Evolutionary conservation across 2,888 invertebrate species (phyloP).

Genomic region (Fragum fragum): DNA sequence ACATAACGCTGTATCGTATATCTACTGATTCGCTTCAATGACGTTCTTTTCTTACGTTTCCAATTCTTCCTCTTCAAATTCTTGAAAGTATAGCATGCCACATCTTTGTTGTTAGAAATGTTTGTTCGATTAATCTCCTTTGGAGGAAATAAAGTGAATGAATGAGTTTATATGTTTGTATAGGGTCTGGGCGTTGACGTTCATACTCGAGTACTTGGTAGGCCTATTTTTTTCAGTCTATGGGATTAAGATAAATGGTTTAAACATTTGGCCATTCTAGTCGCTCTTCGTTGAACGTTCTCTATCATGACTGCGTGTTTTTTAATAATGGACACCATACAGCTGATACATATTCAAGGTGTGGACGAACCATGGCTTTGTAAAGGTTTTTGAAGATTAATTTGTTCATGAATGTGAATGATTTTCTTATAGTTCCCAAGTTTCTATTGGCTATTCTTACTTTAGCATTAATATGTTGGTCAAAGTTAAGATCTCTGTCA

Average conservation of each 20-base stretch:
- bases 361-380: conserved; percentile 35
- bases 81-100: too few relatives aligned
- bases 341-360: conserved; percentile 38
- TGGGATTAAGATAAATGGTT: not conserved
- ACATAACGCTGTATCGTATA: too few relatives aligned
- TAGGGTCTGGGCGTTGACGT: not conserved
- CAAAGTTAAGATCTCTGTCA: not conserved
- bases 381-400: conserved; percentile 34
- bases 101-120: too few relatives aligned
- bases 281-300: conserved; percentile 43
- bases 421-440: conserved; percentile 27
- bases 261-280: conserved; percentile 22
- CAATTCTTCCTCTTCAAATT: too few relatives aligned
- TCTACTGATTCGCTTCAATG: too few relatives aligned
- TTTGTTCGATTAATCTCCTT: too few relatives aligned
- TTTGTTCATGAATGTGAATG: conserved; percentile 35
- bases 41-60: too few relatives aligned
- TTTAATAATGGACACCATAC: conserved; percentile 32
- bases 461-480: not conserved
- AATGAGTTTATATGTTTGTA: not conserved
- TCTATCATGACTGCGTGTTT: conserved; percentile 22
- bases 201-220: not conserved
- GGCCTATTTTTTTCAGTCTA: not conserved
- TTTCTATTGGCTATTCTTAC: conserved; percentile 38
- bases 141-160: too few relatives aligned